Evolutionary conservation across 2,797 vertebrate genomes (phyloP).

Genomic region (Atherinosoma microstoma): DNA sequence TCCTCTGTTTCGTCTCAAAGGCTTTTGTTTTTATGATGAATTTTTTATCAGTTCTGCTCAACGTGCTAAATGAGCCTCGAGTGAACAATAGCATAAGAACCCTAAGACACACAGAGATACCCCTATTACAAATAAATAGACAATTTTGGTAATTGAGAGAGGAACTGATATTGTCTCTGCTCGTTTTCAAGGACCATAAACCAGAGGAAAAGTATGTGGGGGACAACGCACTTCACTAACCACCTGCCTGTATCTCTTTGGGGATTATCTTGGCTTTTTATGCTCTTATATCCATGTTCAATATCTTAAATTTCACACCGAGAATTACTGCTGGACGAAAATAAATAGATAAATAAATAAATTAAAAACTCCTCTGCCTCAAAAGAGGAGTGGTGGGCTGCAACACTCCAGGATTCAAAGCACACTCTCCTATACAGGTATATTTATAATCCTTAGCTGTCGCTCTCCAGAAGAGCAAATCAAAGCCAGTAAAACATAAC

Average conservation of each 20-base stretch:
- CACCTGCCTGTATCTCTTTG: constrained; percentile 68
- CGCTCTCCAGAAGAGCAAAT: constrained; percentile 83
- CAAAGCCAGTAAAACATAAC: constrained; percentile 84
- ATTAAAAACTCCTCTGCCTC: constrained; percentile 30
- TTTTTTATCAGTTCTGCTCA: constrained; percentile 80
- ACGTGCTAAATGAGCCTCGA: constrained; percentile 78
- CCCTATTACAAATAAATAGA: constrained; percentile 79
- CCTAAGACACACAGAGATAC: constrained; percentile 71
- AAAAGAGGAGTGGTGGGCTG: constrained; percentile 48
- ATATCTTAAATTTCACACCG: constrained; percentile 61
- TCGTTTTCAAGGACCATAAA: constrained; percentile 81
- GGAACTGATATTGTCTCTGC: constrained; percentile 74
- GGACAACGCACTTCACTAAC: constrained; percentile 63
- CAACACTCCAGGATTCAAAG: constrained; percentile 67
- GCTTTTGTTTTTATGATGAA: constrained; percentile 81
- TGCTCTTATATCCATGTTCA: constrained; percentile 61
- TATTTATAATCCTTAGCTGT: constrained; percentile 82
- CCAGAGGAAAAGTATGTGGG: constrained; percentile 59
- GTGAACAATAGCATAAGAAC: constrained; percentile 81
- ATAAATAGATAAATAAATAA: constrained; percentile 16
- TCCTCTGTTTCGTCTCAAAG: constrained; percentile 73
- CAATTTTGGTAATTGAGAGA: constrained; percentile 79
- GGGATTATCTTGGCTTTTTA: constrained; percentile 68
- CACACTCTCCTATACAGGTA: constrained; percentile 75
- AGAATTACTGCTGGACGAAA: constrained; percentile 56